A percentile compares a stretch with the other conserved stretches of the same genome.
Evolutionary conservation across 2,888 invertebrate genomes (phyloP).

Genomic region (Drosophila pseudotakahashii): DNA sequence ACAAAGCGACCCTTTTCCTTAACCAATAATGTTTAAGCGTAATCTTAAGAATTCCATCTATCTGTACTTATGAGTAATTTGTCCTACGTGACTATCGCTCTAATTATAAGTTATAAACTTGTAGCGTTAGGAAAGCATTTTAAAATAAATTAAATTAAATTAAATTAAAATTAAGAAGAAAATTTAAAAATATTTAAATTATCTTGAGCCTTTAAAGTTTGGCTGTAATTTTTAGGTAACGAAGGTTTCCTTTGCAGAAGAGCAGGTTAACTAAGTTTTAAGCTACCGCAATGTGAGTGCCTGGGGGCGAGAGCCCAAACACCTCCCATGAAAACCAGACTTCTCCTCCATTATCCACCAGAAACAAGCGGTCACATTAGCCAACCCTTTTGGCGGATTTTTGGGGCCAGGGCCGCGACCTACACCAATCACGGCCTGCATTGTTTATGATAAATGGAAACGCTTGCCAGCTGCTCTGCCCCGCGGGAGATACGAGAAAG

Average conservation of each 20-base stretch:
- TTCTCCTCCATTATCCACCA: slow-evolving; percentile 5
- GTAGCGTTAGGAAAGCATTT: no score
- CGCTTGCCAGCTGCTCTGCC: slow-evolving; percentile 51
- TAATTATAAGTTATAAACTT: no score
- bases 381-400: slow-evolving; percentile 34
- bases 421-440: slow-evolving; percentile 65
- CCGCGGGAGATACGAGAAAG: slow-evolving; percentile 23
- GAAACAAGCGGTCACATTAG: slow-evolving; percentile 43
- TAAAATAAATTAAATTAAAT: no score
- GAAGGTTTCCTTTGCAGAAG: background rate
- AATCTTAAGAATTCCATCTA: no score
- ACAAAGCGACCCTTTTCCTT: no score
- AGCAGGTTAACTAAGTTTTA: slow-evolving; percentile 6
- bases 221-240: no score
- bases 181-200: no score
- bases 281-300: slow-evolving; percentile 5
- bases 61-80: no score
- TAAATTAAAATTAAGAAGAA: no score
- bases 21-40: no score
- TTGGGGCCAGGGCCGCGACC: slow-evolving; percentile 63
- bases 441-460: slow-evolving; percentile 73
- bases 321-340: background rate
- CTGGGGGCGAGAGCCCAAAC: background rate
- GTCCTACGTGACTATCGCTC: no score
- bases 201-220: no score